phyloP scores from a whole-genome alignment of 2,113 vertebrate species.

The Apodemus sylvaticus region DNA sequence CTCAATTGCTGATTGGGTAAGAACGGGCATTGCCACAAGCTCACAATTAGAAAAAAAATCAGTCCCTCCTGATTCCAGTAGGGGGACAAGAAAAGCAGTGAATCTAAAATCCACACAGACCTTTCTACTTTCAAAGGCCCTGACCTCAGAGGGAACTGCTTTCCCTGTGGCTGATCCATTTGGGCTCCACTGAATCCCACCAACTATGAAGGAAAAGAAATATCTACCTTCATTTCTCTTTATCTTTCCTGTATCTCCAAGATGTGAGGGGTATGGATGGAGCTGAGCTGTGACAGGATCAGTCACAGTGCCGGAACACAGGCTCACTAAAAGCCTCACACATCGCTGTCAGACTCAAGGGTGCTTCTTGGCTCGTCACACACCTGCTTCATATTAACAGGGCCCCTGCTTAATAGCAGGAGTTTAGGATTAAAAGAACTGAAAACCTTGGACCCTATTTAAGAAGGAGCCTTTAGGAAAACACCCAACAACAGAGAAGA shows the following conservation, averaged over 20 bases:
- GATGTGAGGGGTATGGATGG: not conserved
- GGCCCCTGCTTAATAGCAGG: not conserved
- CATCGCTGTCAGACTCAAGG: not conserved
- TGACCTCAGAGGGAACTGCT: not conserved
- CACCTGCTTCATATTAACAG: not conserved
- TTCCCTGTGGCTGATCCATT: not conserved
- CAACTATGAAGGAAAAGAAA: not conserved
- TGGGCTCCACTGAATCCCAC: not conserved
- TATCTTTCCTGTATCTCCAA: not conserved
- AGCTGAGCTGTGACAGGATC: not conserved
- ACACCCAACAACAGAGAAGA: not conserved
- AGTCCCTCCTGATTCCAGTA: slow-evolving; percentile 48
- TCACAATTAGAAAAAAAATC: not conserved
- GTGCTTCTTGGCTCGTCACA: not conserved
- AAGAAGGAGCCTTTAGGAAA: slow-evolving; percentile 25
- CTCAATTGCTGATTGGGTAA: not conserved
- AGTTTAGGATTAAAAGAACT: not conserved
- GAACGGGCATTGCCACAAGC: not conserved
- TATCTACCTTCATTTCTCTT: not conserved
- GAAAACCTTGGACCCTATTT: not conserved
- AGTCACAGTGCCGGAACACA: not conserved
- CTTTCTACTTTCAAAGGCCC: not conserved
- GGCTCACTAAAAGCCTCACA: not conserved
- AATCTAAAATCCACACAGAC: not conserved
- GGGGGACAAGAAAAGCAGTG: not conserved